Conservation (phyloP, 2,888 invertebrate genomes). For the Lottia scabra region DNA sequence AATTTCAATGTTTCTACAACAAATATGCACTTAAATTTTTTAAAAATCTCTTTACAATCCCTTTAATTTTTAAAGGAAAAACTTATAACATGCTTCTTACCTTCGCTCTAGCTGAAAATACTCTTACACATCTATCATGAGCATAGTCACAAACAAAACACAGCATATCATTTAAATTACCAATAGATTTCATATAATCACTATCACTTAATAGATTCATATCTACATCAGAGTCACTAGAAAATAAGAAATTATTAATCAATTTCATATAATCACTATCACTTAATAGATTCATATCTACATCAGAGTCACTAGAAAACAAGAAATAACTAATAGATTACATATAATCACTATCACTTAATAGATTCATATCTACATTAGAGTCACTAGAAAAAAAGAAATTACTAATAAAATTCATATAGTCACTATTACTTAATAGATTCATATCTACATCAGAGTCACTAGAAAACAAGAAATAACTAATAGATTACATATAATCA, state of each 20-base stretch:
- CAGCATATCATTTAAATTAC: slow-evolving; percentile 82
- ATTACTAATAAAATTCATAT: background rate
- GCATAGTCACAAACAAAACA: slow-evolving; percentile 86
- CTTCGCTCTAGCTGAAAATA: slow-evolving; percentile 78
- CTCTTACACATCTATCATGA: slow-evolving; percentile 90
- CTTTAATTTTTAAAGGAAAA: too few relatives aligned
- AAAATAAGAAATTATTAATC: too few relatives aligned
- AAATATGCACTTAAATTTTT: too few relatives aligned
- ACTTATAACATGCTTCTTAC: slow-evolving; percentile 47
- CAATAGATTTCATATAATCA: slow-evolving; percentile 79
- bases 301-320: slow-evolving; percentile 56
- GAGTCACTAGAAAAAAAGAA: slow-evolving; percentile 73
- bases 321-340: slow-evolving; percentile 78
- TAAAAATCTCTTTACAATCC: too few relatives aligned
- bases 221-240: slow-evolving; percentile 64
- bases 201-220: slow-evolving; percentile 77
- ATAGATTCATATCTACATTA: slow-evolving; percentile 83
- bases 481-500: too few relatives aligned
- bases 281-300: too few relatives aligned
- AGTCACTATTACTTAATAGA: background rate
- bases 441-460: slow-evolving; percentile 75
- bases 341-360: slow-evolving; percentile 62
- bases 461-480: too few relatives aligned
- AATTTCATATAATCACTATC: too few relatives aligned
- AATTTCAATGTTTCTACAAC: too few relatives aligned